Evolutionary conservation across 2,797 vertebrate species (phyloP), one percentile per base, ranked within the genome.

Genomic region (Thaleichthys pacificus): DNA sequence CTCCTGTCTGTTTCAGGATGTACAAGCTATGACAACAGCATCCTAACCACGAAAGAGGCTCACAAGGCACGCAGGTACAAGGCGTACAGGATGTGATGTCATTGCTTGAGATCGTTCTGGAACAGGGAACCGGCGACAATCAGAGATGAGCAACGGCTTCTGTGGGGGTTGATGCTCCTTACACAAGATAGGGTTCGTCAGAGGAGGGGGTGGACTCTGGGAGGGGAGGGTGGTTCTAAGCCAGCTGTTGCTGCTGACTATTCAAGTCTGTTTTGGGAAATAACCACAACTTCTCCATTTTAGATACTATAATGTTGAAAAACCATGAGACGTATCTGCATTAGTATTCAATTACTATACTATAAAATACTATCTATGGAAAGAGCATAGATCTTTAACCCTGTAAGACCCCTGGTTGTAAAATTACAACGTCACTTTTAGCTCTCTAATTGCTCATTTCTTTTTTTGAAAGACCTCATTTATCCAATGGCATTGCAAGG

Each of bases 81-180:
- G 32, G 22, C 60, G 49, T 14, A 69, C 74, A 89, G 89, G 89
- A 91, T 86, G 88, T 85, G 8, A 64, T 62, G 77, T 26, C 1
- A 73, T 15, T 21, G 7, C 35, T 71, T 47, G 11, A 3, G 67
- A 77, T 78, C 74, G 78, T 76, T 78, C 58, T 6, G 3, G 66
- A 47, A 28, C 7, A 24, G 4, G 60, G 61, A 58, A 11, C 15
- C 58, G 21, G 15, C 8, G 30, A 77, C 78, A n/a, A 1, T 17
- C 4, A 63, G 0, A 62, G 30, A 68, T 7, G 0, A 35, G 65
- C 71, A 65, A 26, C 12, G 70, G 5, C 6, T n/a, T 69, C 67
- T 47, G 77, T 80, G 68, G 88, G 80, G 60, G 85, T 73, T 61
- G 65, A 68, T 79, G 73, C 75, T 66, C 56, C 32, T 38, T 42